Conservation (phyloP, 2,888 invertebrate species). For the Andrena dorsata region DNA sequence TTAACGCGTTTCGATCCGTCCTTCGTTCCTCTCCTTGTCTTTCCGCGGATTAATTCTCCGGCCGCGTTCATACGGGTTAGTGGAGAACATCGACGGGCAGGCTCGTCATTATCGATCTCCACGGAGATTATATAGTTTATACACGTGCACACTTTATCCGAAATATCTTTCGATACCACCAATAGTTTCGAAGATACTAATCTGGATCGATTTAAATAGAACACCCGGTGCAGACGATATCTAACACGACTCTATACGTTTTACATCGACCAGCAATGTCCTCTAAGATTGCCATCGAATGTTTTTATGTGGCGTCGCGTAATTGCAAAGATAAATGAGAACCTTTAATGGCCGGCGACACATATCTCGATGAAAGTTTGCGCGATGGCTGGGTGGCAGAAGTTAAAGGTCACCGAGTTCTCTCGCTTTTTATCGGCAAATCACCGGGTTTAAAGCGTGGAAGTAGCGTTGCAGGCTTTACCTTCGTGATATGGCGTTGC, state of each 20-base stretch:
- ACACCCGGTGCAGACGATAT: background rate
- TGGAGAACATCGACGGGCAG: constrained; percentile 41
- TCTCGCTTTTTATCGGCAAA: constrained; percentile 19
- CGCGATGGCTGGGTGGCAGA: background rate
- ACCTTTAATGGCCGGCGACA: background rate
- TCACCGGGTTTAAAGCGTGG: background rate
- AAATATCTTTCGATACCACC: background rate
- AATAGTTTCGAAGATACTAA: too few species aligned
- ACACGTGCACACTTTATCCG: background rate
- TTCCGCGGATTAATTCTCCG: background rate
- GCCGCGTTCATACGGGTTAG: background rate
- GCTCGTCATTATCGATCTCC: constrained; percentile 8
- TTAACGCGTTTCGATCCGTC: background rate
- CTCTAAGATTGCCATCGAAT: background rate
- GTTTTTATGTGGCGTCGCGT: background rate
- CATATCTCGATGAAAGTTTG: background rate
- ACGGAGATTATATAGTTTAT: background rate
- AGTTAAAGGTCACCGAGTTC: constrained; percentile 20
- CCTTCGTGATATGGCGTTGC: background rate
- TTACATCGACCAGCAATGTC: background rate
- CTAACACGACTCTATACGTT: too few species aligned
- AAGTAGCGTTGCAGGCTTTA: constrained; percentile 15
- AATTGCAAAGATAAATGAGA: constrained; percentile 5
- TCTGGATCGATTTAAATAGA: background rate
- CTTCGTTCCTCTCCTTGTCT: background rate